phyloP scores from a whole-genome alignment of 2,113 vertebrate species.

The Columba janthina region DNA sequence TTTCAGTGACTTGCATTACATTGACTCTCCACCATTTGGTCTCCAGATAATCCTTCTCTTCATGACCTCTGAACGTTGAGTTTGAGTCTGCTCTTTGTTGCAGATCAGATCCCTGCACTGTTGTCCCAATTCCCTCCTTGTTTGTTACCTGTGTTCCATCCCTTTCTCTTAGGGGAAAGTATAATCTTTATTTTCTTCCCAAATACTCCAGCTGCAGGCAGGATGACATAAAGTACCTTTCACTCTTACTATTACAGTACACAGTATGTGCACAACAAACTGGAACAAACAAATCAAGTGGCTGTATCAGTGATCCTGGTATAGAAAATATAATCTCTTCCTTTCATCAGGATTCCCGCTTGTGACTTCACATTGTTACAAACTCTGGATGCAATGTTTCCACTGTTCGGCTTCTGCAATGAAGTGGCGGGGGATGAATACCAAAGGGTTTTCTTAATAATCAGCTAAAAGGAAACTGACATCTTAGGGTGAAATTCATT shows the following conservation, averaged over 20 bases:
- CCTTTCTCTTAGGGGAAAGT: background rate
- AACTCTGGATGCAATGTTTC: background rate
- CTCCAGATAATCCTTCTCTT: background rate
- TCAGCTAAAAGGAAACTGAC: background rate
- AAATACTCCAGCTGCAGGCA: background rate
- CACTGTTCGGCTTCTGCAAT: background rate
- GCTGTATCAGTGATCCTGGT: background rate
- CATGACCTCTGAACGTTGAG: background rate
- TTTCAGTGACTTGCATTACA: background rate
- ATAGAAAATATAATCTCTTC: background rate
- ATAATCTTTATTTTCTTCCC: background rate
- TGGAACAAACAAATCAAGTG: background rate
- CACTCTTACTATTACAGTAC: background rate
- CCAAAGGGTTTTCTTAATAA: background rate
- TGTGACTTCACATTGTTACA: background rate
- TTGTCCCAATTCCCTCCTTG: background rate
- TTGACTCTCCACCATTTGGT: background rate
- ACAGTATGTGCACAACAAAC: background rate
- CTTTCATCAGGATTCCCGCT: background rate
- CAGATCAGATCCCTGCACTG: background rate
- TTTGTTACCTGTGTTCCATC: background rate
- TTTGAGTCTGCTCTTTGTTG: background rate
- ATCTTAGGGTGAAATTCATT: background rate
- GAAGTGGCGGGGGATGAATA: background rate
- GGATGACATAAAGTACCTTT: background rate